Conservation (phyloP, 2,888 invertebrate species). For the Volucella inanis region DNA sequence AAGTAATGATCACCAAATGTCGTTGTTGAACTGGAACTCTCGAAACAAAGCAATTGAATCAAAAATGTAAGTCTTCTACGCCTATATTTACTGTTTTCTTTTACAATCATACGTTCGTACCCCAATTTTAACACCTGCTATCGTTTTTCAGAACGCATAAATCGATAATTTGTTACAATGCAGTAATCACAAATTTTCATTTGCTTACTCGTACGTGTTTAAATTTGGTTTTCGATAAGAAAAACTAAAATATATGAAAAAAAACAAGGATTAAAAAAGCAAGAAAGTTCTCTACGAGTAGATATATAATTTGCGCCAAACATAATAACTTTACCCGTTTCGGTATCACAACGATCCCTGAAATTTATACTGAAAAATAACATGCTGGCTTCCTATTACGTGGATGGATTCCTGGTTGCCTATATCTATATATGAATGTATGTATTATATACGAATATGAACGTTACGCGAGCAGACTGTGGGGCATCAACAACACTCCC, state of each 20-base stretch:
- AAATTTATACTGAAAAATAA: constrained; percentile 62
- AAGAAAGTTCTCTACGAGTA: constrained; percentile 10
- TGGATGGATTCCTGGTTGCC: constrained; percentile 28
- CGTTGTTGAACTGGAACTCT: no score
- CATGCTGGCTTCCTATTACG: constrained; percentile 63
- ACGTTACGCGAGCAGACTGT: constrained; percentile 42
- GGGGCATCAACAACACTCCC: constrained; percentile 12
- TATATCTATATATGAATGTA: neutral
- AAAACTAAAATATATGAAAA: constrained; percentile 7
- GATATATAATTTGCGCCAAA: constrained; percentile 58
- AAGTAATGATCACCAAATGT: no score
- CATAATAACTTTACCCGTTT: constrained; percentile 65
- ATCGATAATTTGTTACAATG: constrained; percentile 64
- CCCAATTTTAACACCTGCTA: constrained; percentile 17
- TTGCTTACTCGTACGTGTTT: constrained; percentile 49
- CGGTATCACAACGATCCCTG: constrained; percentile 57
- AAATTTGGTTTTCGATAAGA: constrained; percentile 14
- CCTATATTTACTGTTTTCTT: neutral
- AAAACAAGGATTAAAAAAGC: neutral
- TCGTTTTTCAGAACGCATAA: constrained; percentile 36
- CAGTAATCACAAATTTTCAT: constrained; percentile 52
- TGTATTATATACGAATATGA: neutral
- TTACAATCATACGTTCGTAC: neutral
- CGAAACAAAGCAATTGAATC: no score
- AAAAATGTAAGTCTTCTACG: no score